phyloP scores from a whole-genome alignment of 2,888 invertebrate genomes.

The Perdita meconis region DNA sequence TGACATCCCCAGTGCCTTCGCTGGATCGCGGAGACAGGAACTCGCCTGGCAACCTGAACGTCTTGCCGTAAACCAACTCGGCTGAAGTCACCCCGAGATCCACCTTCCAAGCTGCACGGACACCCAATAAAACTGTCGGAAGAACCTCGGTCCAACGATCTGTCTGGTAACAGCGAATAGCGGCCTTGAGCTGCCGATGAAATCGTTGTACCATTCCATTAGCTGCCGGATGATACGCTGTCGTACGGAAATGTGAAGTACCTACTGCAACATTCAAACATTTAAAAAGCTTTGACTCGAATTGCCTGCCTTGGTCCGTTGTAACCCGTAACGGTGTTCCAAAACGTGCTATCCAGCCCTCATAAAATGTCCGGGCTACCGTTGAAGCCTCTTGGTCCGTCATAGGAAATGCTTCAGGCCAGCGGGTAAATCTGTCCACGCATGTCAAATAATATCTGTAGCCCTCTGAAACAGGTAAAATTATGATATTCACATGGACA shows the following conservation, averaged over 20 bases:
- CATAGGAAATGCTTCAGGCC: no score
- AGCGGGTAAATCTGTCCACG: no score
- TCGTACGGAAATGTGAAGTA: no score
- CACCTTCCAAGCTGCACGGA: not conserved
- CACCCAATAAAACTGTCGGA: not conserved
- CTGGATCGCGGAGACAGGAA: no score
- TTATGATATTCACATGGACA: no score
- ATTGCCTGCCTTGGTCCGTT: slow-evolving; percentile 19
- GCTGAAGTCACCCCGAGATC: not conserved
- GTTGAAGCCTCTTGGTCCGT: not conserved
- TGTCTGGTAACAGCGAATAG: no score
- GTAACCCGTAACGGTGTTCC: slow-evolving; percentile 4
- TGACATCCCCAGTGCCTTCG: not conserved
- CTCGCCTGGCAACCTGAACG: no score
- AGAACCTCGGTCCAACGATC: no score
- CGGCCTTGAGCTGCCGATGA: not conserved
- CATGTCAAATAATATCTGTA: no score
- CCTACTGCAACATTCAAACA: no score
- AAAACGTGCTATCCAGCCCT: not conserved
- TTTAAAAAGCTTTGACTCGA: not conserved
- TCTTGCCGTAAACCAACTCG: not conserved
- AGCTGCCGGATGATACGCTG: not conserved
- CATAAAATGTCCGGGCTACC: not conserved
- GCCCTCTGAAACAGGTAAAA: no score
- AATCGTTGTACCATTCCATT: not conserved